Base-by-base conservation (phyloP, 2,888 invertebrate species). In the Entomobrya proxima region DNA sequence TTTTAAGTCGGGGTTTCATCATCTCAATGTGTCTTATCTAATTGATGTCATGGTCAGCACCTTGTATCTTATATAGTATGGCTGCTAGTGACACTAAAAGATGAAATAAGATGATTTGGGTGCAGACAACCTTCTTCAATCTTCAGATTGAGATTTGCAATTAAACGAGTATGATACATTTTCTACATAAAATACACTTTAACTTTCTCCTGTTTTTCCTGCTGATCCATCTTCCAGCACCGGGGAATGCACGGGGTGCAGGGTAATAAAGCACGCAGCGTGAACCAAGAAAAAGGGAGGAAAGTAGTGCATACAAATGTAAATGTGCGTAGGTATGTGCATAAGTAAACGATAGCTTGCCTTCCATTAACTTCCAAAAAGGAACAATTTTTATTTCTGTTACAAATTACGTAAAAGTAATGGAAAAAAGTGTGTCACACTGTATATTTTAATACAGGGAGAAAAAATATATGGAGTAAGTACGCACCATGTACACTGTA, bases 11-110 rank as follows among this genome's bases (percentile, higher is more conserved):
- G 47, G 15, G 9, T 69, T 40, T 52, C 50, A 32, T 75, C 52
- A 76, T 40, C 61, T 61, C n/a, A 21, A 18, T 27, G 11, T 77
- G 50, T 52, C 67, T 69, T 40, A 52, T 18, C 67, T 80, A 79
- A 79, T 79, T 79, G 50, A 67, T 80, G 79, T 80, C 79, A 80
- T 37, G 69, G 79, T 55, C 79, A 69, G 27, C 52, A 13, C 11
- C 2, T 13, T 27, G 47, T 44, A 44, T 15, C 9, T 11, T 15
- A 44, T 15, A 11, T 44, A 7, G 9, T 44, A 7, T 44, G 7
- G 44, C 44, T 44, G 47, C 15, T 47, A n/a, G 27, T 72, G 50
- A 27, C 72, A 72, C 32, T 7, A 44, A 9, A 21, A 21, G 11
- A 61, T 27, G n/a, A 27, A 61, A 47, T 6, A 50, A 47, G 2